Percentiles rank a stretch among this genome's conserved stretches.
These are phyloP conservation scores for Aphelinus certus DNA, from an alignment of 1,140 invertebrate species.

Conservation along the genomic window DNA sequence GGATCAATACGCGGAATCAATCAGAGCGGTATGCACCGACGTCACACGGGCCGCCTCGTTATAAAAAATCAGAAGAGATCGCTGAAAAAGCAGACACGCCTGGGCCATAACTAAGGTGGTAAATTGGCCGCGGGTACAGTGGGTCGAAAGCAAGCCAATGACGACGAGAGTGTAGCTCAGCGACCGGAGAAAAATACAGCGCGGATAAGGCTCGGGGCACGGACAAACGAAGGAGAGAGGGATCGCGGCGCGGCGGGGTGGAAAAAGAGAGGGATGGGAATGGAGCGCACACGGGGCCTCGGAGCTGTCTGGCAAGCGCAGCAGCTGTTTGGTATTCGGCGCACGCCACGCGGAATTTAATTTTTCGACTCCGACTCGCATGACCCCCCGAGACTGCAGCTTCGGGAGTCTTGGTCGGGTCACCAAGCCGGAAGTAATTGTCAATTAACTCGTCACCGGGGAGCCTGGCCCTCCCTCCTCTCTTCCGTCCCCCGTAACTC, in stretches of 20 bases:
- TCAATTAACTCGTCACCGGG: constrained; percentile 33
- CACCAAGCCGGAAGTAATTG: constrained; percentile 29
- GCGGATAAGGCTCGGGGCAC: constrained; percentile 1
- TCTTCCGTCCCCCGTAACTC: not conserved
- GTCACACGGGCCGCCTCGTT: too few relatives aligned
- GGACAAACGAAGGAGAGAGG: not conserved
- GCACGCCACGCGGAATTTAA: constrained; percentile 27
- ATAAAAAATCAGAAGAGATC: too few relatives aligned
- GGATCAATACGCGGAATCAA: too few relatives aligned
- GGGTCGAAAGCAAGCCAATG: constrained; percentile 15
- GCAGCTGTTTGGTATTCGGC: constrained; percentile 32
- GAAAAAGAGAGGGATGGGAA: not conserved
- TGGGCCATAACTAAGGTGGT: not conserved
- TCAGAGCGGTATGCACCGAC: too few relatives aligned
- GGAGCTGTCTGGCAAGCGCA: not conserved
- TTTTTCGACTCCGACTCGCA: constrained; percentile 25
- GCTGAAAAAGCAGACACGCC: not conserved
- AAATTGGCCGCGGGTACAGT: constrained; percentile 7
- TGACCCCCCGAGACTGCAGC: not conserved
- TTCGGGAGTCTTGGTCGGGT: not conserved
- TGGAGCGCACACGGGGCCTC: not conserved
- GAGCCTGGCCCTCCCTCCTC: not conserved
- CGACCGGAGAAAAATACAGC: constrained; percentile 22
- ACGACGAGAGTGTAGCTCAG: not conserved
- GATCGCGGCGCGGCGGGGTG: too few relatives aligned